phyloP scores from a whole-genome alignment of 2,797 vertebrate genomes.

The Squalus acanthias region DNA sequence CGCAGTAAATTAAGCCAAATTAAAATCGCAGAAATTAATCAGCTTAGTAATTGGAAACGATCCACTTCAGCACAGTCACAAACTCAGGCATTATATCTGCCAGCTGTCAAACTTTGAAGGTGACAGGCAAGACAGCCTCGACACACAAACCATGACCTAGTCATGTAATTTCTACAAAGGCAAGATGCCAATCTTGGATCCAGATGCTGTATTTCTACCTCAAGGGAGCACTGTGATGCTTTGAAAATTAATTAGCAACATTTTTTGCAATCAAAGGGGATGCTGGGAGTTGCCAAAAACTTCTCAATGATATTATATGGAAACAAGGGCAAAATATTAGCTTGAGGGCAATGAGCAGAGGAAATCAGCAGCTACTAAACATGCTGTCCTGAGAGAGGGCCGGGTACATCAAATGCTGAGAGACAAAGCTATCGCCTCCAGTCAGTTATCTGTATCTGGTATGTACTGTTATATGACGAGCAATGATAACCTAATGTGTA shows the following conservation, averaged over 20 bases:
- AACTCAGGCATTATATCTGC: background rate
- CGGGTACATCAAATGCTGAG: background rate
- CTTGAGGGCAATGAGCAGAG: too few relatives aligned
- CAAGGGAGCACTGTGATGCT: background rate
- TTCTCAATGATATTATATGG: background rate
- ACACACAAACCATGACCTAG: background rate
- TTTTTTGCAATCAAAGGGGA: background rate
- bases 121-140: background rate
- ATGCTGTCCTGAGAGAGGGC: background rate
- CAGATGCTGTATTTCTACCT: background rate
- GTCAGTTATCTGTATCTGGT: background rate
- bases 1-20: background rate
- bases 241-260: background rate
- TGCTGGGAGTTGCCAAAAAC: background rate
- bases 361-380: too few relatives aligned
- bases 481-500: too few relatives aligned
- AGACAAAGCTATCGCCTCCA: background rate
- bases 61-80: background rate
- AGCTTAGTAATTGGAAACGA: background rate
- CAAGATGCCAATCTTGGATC: background rate
- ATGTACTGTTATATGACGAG: background rate
- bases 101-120: background rate
- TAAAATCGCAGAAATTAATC: background rate
- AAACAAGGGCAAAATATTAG: background rate
- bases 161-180: background rate